These are phyloP conservation scores for Clunio marinus DNA, from an alignment of 2,888 invertebrate genomes.

Conservation along the genomic window DNA sequence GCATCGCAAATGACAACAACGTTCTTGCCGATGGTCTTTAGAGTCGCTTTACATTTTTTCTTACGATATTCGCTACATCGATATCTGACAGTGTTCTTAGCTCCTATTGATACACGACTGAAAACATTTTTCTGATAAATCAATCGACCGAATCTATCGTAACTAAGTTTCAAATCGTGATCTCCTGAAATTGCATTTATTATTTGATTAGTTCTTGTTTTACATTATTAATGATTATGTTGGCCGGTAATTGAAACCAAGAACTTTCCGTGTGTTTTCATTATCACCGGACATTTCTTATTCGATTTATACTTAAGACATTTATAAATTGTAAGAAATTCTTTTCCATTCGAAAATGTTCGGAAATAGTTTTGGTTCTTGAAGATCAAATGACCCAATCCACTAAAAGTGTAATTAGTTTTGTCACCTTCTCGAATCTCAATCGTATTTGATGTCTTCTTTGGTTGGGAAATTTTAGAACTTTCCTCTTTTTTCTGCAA, in stretches of 20 bases:
- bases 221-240: slow-evolving; percentile 46
- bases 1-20: slow-evolving; percentile 43
- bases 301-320: slow-evolving; percentile 46
- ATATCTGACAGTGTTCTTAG: slow-evolving; percentile 46
- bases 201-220: background rate
- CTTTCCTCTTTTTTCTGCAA: no score
- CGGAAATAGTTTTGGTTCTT: background rate
- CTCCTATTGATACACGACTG: background rate
- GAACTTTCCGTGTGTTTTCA: slow-evolving; percentile 47
- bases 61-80: slow-evolving; percentile 47
- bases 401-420: background rate
- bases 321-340: slow-evolving; percentile 47
- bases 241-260: slow-evolving; percentile 43
- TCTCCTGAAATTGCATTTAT: background rate
- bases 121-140: slow-evolving; percentile 8
- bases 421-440: slow-evolving; percentile 10
- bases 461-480: no score
- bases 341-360: background rate
- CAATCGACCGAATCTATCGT: slow-evolving; percentile 2
- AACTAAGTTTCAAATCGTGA: background rate
- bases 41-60: slow-evolving; percentile 44
- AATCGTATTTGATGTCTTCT: background rate
- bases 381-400: background rate
- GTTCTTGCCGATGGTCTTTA: slow-evolving; percentile 47
- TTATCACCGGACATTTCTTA: slow-evolving; percentile 44